Evolutionary conservation across 2,113 vertebrate species (phyloP), one percentile per base, ranked within the genome.

Genomic region (Pycnonotus jocosus): DNA sequence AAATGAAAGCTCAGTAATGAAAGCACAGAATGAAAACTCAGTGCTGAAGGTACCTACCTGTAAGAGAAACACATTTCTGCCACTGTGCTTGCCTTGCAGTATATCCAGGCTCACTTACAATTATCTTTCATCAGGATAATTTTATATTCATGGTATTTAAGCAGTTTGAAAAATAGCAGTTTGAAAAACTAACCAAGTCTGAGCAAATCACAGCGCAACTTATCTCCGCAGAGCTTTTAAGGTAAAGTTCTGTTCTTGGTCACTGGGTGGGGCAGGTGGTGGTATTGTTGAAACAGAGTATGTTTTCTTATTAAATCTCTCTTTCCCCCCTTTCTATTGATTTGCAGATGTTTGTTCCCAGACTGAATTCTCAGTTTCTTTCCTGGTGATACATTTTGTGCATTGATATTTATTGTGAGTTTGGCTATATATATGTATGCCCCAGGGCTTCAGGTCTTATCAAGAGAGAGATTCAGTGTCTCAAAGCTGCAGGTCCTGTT

Each of bases 371-470:
- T 61, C 53, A 62, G 81, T 38, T 60, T 21, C 25, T 86, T 28
- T 92, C 53, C 27, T 44, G 72, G 48, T 90, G 88, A 88, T 74
- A 86, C 31, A 71, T 81, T 78, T 76, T 69, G 48, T n/a, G 44
- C 92, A 80, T 88, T 90, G 76, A 86, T 96, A 90, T 95, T 96
- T 97, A 84, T 53, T 60, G 56, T 93, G 69, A 13, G 23, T 80
- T 77, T 69, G 40, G 61, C 72, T 95, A 44, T 88, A 40, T 60
- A 19, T 72, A 19, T 62, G 35, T 57, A 81, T 88, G 88, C 62
- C 82, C 71, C 77, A 45, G 54, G 71, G 58, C 40, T 69, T 74
- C 65, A 60, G 45, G 60, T 88, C 38, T 86, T 62, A 77, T 56
- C 76, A 93, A 86, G 85, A 86, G 33, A 93, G 30, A 94, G 60